Percentiles rank a stretch among this genome's conserved stretches.
Conservation (phyloP, 2,888 invertebrate genomes). For the Tenthredo mesomela region DNA sequence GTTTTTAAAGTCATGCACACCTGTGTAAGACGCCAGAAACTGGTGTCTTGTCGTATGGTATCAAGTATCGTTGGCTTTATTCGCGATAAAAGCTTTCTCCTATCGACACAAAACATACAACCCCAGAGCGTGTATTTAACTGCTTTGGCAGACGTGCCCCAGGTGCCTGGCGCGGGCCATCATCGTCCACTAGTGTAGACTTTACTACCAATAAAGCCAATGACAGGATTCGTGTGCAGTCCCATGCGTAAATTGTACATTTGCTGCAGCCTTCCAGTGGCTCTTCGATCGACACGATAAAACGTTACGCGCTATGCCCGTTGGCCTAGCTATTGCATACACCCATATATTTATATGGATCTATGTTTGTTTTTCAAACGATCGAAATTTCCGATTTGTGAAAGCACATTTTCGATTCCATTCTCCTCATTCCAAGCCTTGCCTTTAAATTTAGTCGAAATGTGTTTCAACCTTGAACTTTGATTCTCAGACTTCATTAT, state of each 20-base stretch:
- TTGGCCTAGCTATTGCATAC: not conserved
- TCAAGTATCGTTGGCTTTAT: conserved; percentile 41
- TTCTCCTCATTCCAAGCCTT: not conserved
- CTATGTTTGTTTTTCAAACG: not conserved
- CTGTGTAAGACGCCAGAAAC: not conserved
- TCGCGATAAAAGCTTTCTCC: conserved; percentile 47
- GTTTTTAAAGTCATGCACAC: not conserved
- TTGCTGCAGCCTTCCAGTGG: conserved; percentile 57
- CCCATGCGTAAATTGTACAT: conserved; percentile 71
- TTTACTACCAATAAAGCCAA: conserved; percentile 74
- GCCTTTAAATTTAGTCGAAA: not conserved
- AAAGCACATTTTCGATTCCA: conserved; percentile 1
- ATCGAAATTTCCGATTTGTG: not conserved
- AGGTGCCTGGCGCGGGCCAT: conserved; percentile 69
- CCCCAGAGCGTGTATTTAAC: conserved; percentile 63
- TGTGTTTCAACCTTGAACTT: conserved; percentile 16
- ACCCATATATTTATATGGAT: not conserved
- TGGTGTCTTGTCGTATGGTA: not conserved
- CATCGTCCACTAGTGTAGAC: conserved; percentile 70
- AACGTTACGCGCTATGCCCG: conserved; percentile 8
- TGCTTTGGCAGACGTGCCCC: conserved; percentile 71
- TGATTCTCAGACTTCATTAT: conserved; percentile 7
- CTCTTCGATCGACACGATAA: conserved; percentile 5
- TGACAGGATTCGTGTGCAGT: conserved; percentile 71
- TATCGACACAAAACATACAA: conserved; percentile 44